Conservation (phyloP, 2,888 invertebrate species). For the Drosophila cognata region DNA sequence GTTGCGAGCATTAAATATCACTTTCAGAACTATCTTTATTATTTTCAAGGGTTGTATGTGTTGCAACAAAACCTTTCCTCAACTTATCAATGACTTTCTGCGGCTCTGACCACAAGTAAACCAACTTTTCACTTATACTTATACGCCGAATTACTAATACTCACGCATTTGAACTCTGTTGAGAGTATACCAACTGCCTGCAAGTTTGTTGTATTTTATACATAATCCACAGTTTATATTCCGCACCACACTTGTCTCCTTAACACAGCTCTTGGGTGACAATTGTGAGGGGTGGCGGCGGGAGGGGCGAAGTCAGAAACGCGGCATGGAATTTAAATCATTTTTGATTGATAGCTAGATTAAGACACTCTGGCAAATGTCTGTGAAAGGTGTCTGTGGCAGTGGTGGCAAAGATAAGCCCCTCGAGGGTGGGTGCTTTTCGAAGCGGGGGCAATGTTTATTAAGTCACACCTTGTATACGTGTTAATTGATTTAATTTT, state of each 20-base stretch:
- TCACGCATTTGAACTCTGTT: not conserved
- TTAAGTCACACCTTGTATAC: slow-evolving; percentile 57
- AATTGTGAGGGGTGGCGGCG: not conserved
- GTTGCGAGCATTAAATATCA: not conserved
- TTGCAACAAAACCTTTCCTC: not conserved
- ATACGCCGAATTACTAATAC: not conserved
- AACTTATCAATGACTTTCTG: not conserved
- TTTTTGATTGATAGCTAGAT: slow-evolving; percentile 83
- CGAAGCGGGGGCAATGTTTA: not conserved
- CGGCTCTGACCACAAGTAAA: not conserved
- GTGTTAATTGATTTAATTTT: slow-evolving; percentile 78
- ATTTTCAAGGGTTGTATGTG: not conserved
- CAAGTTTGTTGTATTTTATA: slow-evolving; percentile 1
- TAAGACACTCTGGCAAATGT: slow-evolving; percentile 42
- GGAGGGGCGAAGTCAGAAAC: slow-evolving; percentile 34
- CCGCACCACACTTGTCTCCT: slow-evolving; percentile 4
- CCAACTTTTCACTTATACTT: not conserved
- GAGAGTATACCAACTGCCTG: not conserved
- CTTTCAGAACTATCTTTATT: not conserved
- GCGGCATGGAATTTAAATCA: slow-evolving; percentile 81
- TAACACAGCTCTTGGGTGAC: slow-evolving; percentile 4
- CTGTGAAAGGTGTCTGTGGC: slow-evolving; percentile 10
- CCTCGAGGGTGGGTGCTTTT: slow-evolving; percentile 5
- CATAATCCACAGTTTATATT: slow-evolving; percentile 12
- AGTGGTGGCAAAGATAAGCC: slow-evolving; percentile 47